Conservation (phyloP, 2,888 invertebrate genomes). For the Epinotia bilunana region DNA sequence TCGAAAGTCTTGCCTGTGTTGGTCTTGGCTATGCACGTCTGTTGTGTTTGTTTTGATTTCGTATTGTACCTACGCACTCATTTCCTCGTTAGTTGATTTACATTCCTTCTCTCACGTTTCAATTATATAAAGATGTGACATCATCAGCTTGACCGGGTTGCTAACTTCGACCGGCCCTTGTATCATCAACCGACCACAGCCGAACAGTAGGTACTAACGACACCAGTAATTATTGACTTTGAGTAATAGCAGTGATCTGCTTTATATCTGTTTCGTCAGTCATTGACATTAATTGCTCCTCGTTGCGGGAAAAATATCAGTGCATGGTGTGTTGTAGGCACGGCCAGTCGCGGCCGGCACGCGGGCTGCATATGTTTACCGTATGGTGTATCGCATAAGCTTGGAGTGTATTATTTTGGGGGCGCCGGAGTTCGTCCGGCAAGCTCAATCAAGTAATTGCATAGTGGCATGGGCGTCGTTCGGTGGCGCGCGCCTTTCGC, state of each 20-base stretch:
- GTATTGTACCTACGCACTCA: neutral
- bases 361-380: constrained; percentile 41
- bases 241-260: constrained; percentile 67
- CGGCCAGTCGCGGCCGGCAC: constrained; percentile 56
- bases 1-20: no score
- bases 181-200: constrained; percentile 47
- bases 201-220: constrained; percentile 53
- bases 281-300: constrained; percentile 77
- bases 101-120: constrained; percentile 3
- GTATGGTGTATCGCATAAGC: constrained; percentile 52
- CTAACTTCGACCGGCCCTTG: constrained; percentile 2
- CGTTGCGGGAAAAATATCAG: constrained; percentile 73
- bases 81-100: neutral
- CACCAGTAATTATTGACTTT: constrained; percentile 63
- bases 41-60: neutral
- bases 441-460: constrained; percentile 66
- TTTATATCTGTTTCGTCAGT: constrained; percentile 72
- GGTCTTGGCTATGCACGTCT: no score
- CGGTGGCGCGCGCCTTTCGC: constrained; percentile 56
- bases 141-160: neutral
- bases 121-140: constrained; percentile 9
- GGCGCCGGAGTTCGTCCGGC: constrained; percentile 54
- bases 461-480: constrained; percentile 71
- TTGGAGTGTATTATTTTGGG: constrained; percentile 65
- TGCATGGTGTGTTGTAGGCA: constrained; percentile 66